Percentiles rank a stretch among this genome's conserved stretches.
Conservation (phyloP, 2,888 invertebrate genomes). For the Dryococelus australis region DNA sequence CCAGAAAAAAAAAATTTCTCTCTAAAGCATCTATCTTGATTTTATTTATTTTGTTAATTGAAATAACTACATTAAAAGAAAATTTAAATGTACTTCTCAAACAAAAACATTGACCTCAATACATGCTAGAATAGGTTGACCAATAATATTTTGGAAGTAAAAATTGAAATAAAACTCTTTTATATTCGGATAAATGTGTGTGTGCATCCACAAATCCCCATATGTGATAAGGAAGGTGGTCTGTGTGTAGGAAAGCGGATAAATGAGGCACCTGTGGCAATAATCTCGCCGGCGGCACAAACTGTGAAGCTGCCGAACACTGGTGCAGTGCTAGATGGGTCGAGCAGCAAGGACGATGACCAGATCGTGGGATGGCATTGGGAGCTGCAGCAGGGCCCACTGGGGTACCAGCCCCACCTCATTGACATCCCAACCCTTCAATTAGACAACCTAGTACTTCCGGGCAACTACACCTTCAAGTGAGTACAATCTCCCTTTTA, state of each 20-base stretch:
- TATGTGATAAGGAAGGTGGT: too few relatives aligned
- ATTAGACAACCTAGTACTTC: slow-evolving; percentile 80
- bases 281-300: slow-evolving; percentile 86
- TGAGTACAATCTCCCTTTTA: slow-evolving; percentile 45
- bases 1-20: too few relatives aligned
- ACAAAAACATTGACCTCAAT: too few relatives aligned
- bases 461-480: slow-evolving; percentile 91
- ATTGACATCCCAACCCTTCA: slow-evolving; percentile 84
- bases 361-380: slow-evolving; percentile 89
- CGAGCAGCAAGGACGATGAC: slow-evolving; percentile 75
- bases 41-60: too few relatives aligned
- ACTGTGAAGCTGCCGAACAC: slow-evolving; percentile 90
- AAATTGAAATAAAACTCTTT: too few relatives aligned
- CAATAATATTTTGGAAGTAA: too few relatives aligned
- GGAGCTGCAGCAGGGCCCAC: slow-evolving; percentile 89
- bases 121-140: too few relatives aligned
- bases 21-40: too few relatives aligned
- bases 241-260: slow-evolving; percentile 70
- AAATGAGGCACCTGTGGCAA: slow-evolving; percentile 83
- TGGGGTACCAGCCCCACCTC: slow-evolving; percentile 81
- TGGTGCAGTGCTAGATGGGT: slow-evolving; percentile 87
- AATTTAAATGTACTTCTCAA: too few relatives aligned
- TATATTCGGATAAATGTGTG: too few relatives aligned
- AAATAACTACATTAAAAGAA: too few relatives aligned
- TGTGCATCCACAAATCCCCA: too few relatives aligned